Base-by-base conservation (phyloP, 1,140 invertebrate genomes). In the Diorhabda sublineata region DNA sequence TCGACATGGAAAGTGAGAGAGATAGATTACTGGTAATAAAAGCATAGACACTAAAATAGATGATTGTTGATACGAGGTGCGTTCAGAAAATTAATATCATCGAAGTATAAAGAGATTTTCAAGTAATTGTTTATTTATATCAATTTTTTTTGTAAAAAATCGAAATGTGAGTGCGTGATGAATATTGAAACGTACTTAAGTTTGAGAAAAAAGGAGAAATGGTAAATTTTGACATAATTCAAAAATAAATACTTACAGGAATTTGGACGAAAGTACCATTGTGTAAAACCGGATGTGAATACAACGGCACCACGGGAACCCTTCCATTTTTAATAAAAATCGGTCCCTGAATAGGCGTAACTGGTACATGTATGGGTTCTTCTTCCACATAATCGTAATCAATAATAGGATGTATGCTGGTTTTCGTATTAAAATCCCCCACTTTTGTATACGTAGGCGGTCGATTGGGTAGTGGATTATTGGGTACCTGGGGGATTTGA, bases 241-340 rank as follows among this genome's bases (percentile, higher is more conserved):
- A 26, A 26, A 26, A 11, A 65, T 5, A 60, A 26, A 44, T 3
- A 88, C 91, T 92, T 83, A 94, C 92, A 80, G 92, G 92, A 84
- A 94, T 93, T 84, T 93, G 92, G 66, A 93, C 87, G 76, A 93
- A 89, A 9, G 89, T 89, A 68, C 92, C 92, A 81, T 94, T 94
- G 80, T 91, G 92, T 70, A 92, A 79, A 65, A 89, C 89, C 6
- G 89, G 89, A 83, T 93, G 93, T 41, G 91, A 91, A 71, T 92
- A 93, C 3, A 93, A 82, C n/a, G 92, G 92, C 61, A 94, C 91
- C 1, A 94, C 92, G 26, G 92, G 92, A 42, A 92, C 90, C 42
- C 86, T 86, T 69, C 91, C 90, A 80, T 93, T 92, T 80, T 91
- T 90, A 69, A 93, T 74, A 72, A 87, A 88, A 79, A 93, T 91